Percentiles rank a stretch among this genome's conserved stretches.
phyloP scores from a whole-genome alignment of 1,140 invertebrate genomes.

The Drosophila tropicalis region DNA sequence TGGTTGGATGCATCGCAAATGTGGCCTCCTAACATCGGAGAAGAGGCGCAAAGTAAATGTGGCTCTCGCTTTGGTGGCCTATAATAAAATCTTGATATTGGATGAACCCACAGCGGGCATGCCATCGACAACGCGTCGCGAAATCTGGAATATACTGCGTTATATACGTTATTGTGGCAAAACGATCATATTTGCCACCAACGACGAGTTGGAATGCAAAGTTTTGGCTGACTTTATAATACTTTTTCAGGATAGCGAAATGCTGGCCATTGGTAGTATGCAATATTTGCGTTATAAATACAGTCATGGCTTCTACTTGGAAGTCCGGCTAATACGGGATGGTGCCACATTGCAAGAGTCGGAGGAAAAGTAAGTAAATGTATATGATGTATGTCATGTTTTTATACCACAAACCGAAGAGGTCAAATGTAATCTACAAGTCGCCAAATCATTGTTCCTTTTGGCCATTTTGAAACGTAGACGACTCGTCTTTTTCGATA shows the following conservation, averaged over 20 bases:
- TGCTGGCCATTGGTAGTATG: slow-evolving; percentile 88
- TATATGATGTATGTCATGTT: too few relatives aligned
- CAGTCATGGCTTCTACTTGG: slow-evolving; percentile 70
- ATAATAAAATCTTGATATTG: slow-evolving; percentile 66
- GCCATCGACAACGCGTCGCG: slow-evolving; percentile 56
- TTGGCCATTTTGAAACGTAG: too few relatives aligned
- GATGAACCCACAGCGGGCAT: slow-evolving; percentile 72
- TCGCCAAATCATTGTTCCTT: too few relatives aligned
- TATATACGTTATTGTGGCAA: slow-evolving; percentile 82
- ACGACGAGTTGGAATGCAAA: slow-evolving; percentile 99
- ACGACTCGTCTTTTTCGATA: too few relatives aligned
- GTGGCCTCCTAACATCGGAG: slow-evolving; percentile 46
- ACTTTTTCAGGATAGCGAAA: slow-evolving; percentile 92
- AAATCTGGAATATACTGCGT: slow-evolving; percentile 73
- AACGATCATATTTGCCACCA: slow-evolving; percentile 96
- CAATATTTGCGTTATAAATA: slow-evolving; percentile 73
- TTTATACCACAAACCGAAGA: too few relatives aligned
- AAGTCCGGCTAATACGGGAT: slow-evolving; percentile 64
- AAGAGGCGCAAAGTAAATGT: slow-evolving; percentile 66
- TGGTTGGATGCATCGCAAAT: slow-evolving; percentile 67
- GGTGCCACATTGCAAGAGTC: slow-evolving; percentile 55
- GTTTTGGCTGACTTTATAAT: slow-evolving; percentile 95
- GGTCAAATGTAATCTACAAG: too few relatives aligned
- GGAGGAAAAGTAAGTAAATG: slow-evolving; percentile 57
- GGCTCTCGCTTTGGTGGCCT: slow-evolving; percentile 60